Conservation (phyloP, 1,140 invertebrate genomes). For the Harlomillsia oculata region DNA sequence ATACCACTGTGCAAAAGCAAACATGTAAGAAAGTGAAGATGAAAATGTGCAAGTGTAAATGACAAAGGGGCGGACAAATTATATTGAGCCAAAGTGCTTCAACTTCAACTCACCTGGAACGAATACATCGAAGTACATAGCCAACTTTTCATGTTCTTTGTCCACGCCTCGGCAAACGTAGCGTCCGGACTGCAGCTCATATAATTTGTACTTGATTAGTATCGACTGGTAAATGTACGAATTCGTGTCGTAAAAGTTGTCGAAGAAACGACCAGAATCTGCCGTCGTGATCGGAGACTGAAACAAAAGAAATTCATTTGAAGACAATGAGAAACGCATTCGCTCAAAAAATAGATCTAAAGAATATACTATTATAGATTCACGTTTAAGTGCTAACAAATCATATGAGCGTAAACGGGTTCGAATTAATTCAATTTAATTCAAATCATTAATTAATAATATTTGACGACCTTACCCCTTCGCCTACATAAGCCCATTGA, state of each 20-base stretch:
- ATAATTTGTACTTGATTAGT: constrained; percentile 11
- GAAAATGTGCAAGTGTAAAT: not conserved
- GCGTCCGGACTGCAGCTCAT: constrained; percentile 21
- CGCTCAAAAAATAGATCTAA: not conserved
- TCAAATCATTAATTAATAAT: not conserved
- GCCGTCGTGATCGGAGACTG: constrained; percentile 21
- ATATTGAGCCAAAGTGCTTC: not conserved
- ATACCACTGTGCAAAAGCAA: not conserved
- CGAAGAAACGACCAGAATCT: constrained; percentile 19
- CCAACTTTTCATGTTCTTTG: constrained; percentile 13
- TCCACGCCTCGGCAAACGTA: constrained; percentile 25
- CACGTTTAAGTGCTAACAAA: not conserved
- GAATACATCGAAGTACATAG: constrained; percentile 17
- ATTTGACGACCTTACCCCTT: constrained; percentile 14
- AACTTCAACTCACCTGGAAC: constrained; percentile 22
- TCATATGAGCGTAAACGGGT: not conserved
- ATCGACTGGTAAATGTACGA: constrained; percentile 19
- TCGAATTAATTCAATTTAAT: not conserved
- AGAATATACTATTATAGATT: not conserved
- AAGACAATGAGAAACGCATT: not conserved
- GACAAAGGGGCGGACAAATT: not conserved
- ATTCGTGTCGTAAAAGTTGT: constrained; percentile 17
- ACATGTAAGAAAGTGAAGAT: not conserved
- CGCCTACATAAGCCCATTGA: constrained; percentile 23
- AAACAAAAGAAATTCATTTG: not conserved